phyloP scores from a whole-genome alignment of 2,797 vertebrate genomes.

The Gastrophryne carolinensis region DNA sequence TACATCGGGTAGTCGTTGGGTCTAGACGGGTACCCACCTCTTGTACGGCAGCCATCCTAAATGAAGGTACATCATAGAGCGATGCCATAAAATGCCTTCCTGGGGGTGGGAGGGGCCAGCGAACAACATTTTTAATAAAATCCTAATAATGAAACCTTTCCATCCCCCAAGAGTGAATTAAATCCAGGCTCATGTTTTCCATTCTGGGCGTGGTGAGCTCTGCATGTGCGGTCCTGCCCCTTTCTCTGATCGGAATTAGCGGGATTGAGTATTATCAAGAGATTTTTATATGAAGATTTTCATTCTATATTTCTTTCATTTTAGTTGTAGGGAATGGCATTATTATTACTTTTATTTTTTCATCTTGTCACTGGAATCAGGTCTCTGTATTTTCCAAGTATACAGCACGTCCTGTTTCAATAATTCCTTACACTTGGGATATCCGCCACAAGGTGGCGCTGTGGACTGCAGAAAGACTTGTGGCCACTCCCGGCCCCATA shows the following conservation, averaged over 20 bases:
- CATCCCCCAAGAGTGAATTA: too few species aligned
- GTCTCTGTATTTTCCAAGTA: slow-evolving; percentile 35
- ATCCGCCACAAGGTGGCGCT: too few species aligned
- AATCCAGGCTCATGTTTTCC: too few species aligned
- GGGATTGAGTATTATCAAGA: slow-evolving; percentile 65
- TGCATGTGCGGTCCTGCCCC: too few species aligned
- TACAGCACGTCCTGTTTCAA: too few species aligned
- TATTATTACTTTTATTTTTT: slow-evolving; percentile 60
- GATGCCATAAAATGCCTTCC: slow-evolving; percentile 16
- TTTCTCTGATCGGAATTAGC: slow-evolving; percentile 63
- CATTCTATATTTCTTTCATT: slow-evolving; percentile 62
- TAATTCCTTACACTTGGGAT: too few species aligned
- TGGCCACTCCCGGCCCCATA: too few species aligned
- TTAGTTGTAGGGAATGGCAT: too few species aligned
- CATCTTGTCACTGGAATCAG: slow-evolving; percentile 63
- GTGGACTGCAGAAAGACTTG: too few species aligned
- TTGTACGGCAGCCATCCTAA: background rate
- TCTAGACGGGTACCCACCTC: too few species aligned
- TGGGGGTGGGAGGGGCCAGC: background rate
- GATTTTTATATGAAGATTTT: slow-evolving; percentile 61
- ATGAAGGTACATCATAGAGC: slow-evolving; percentile 6
- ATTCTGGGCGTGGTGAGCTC: too few species aligned
- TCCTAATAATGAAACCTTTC: slow-evolving; percentile 9
- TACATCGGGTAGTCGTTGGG: background rate
- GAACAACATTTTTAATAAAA: background rate